Base-by-base conservation (phyloP, 2,888 invertebrate species). In the Chrysolina americana region DNA sequence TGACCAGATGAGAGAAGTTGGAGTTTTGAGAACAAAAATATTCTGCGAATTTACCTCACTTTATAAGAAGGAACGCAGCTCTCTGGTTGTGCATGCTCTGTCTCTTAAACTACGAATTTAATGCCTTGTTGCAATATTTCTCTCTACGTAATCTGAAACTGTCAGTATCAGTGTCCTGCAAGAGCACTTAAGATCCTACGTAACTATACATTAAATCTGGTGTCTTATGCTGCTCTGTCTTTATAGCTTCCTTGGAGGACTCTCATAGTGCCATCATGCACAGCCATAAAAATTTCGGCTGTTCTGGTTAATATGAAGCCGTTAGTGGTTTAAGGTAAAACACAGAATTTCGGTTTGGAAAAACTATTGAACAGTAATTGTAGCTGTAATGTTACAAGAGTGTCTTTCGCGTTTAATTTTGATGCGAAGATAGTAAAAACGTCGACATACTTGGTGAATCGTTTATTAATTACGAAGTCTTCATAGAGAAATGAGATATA, bases 111-210 rank as follows among this genome's bases (percentile, higher is more conserved):
- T 19, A 53, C 19, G 19, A 17, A 23, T 11, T 53, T 19, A 10
- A 11, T 23, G 19, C 65, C 64, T 11, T 44, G 41, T 48, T 50
- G 74, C 66, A 41, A 70, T 74, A 74, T 70, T 56, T 73, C 73
- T 70, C 59, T 65, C 65, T 62, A 70, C 59, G 70, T 73, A 73
- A 73, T 73, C 73, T 65, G 21, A 63, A 28, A 62, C 70, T 66
- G 70, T 74, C 74, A 70, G 48, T 74, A 64, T 63, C 74, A 70
- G 62, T 59, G 73, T 62, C 73, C 70, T 70, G 65, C 70, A 74
- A 74, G 62, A 70, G 65, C 66, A 53, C 65, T 66, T 56, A 66
- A 74, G 66, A 66, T 74, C 66, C 70, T 74, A 62, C 70, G 66
- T 70, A 74, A 70, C 66, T 53, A 53, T 53, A 53, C 53, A 70